phyloP scores from a whole-genome alignment of 2,113 vertebrate species.

The Anhinga anhinga region DNA sequence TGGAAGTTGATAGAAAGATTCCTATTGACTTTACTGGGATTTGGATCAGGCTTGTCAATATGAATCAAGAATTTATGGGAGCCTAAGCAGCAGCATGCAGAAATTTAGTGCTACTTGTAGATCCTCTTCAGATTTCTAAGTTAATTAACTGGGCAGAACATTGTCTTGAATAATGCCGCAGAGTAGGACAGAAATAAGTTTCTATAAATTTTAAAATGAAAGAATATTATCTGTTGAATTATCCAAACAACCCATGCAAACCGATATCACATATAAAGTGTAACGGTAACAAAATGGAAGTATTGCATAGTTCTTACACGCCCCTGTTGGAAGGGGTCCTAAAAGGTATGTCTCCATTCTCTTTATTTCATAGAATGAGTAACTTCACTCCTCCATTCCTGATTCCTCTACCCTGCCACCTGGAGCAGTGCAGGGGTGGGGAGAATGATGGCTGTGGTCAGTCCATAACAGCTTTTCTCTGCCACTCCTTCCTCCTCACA shows the following conservation, averaged over 20 bases:
- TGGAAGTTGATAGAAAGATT: neutral
- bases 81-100: neutral
- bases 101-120: neutral
- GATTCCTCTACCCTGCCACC: fast-evolving
- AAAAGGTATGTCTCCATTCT: neutral
- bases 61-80: constrained; percentile 39
- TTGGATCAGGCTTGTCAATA: neutral
- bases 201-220: neutral
- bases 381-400: neutral
- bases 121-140: neutral
- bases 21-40: neutral
- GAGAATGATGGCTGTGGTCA: neutral
- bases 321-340: neutral
- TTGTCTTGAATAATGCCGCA: neutral
- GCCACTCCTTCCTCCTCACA: fast-evolving
- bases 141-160: neutral
- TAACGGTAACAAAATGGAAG: neutral
- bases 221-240: neutral
- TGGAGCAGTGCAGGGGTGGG: fast-evolving
- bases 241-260: neutral
- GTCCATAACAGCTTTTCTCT: neutral
- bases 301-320: neutral
- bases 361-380: neutral
- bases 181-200: neutral
- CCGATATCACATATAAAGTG: neutral